phyloP scores from a whole-genome alignment of 2,888 invertebrate genomes.

The Dryococelus australis region DNA sequence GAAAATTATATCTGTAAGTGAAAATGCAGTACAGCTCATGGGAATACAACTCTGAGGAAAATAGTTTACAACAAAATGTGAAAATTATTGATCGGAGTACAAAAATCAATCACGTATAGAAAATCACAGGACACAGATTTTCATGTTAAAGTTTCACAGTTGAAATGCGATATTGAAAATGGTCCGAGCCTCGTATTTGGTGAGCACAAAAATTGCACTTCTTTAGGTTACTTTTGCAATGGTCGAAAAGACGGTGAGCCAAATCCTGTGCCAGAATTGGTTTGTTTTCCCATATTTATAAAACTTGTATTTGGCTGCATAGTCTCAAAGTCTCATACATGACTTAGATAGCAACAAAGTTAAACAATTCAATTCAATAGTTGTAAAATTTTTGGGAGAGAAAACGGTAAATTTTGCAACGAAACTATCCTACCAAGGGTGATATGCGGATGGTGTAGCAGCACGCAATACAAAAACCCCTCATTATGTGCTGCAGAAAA shows the following conservation, averaged over 20 bases:
- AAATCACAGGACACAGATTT: not conserved
- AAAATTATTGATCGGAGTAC: not conserved
- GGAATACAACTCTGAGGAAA: not conserved
- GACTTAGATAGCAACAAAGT: constrained; percentile 13
- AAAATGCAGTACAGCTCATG: not conserved
- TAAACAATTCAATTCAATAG: constrained; percentile 13
- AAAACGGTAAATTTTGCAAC: constrained; percentile 21
- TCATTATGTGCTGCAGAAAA: not conserved
- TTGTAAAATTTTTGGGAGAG: not conserved
- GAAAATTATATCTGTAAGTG: not conserved
- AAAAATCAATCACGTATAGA: not conserved
- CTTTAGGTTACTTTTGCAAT: constrained; percentile 29
- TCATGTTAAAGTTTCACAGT: constrained; percentile 6
- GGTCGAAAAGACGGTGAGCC: constrained; percentile 24
- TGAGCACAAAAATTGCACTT: not conserved
- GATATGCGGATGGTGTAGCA: not conserved
- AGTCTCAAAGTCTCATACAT: constrained; percentile 16
- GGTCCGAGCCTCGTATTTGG: constrained; percentile 28
- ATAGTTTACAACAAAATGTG: not conserved
- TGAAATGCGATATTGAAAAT: constrained; percentile 28
- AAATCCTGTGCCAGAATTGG: constrained; percentile 21
- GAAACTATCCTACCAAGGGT: not conserved
- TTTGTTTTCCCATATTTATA: constrained; percentile 21
- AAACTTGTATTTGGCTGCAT: not conserved
- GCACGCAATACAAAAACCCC: not conserved